Evolutionary conservation across 2,888 invertebrate genomes (phyloP), one percentile per base, ranked within the genome.

Genomic region (Phanerotoma sp.): DNA sequence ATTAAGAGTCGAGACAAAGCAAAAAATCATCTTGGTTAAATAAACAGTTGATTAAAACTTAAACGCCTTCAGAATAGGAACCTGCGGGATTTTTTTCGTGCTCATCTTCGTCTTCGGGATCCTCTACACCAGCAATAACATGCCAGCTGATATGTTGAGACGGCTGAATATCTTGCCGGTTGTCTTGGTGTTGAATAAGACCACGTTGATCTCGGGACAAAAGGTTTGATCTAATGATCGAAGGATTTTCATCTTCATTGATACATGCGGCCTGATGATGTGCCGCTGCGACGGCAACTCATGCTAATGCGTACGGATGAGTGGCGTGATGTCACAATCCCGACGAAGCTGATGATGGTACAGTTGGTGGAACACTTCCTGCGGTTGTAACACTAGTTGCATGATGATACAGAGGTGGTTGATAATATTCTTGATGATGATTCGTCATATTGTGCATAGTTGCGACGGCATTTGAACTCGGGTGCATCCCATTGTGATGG

Each of bases 301-400:
- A 92, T 83, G 91, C 91, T 81, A 91, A 82, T 68, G 92, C 91
- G 76, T 92, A 92, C 60, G 74, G 75, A 64, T 77, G 75, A 5
- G 71, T 63, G 62, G 77, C 77, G 74, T 75, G 77, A 82, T 92
- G 92, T 92, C 92, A 92, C 91, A 92, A 92, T 78, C 89, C 89
- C 77, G 91, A 87, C 73, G 91, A 87, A 51, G 84, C 84, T 60
- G 86, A 79, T 20, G 66, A 64, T 57, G 86, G 80, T 60, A 81
- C 75, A 77, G 79, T 74, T 85, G 89, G 70, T 18, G 74, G 71
- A 1, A 68, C 70, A 20, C 68, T 71, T 49, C 69, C 67, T 25
- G 68, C 68, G 20, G 68, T 67, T 13, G 71, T 62, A 1, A 72
- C 72, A 57, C 69, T 69, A 44, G 66, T 68, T 13, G 77, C 71